Percentiles rank a stretch among this genome's conserved stretches.
These are phyloP conservation scores for Pemphredon lugubris DNA, from an alignment of 2,888 invertebrate genomes.

Conservation along the genomic window DNA sequence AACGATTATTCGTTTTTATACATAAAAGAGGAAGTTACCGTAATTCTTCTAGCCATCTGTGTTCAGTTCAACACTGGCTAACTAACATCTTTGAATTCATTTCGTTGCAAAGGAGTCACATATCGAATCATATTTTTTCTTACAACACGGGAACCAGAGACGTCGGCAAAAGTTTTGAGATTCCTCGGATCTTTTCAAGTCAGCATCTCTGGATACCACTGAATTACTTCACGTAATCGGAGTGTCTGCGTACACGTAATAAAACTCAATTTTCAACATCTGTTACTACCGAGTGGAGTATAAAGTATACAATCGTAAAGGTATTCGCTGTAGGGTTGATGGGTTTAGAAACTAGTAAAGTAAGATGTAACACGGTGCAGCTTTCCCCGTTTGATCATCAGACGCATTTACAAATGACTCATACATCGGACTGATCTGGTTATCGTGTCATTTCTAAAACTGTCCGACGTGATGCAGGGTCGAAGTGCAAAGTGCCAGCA, in stretches of 20 bases:
- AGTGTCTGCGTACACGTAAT: slow-evolving; percentile 2
- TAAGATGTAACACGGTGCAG: slow-evolving; percentile 27
- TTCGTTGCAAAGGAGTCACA: too few species aligned
- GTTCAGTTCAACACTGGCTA: too few species aligned
- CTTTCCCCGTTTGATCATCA: slow-evolving; percentile 14
- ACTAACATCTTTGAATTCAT: too few species aligned
- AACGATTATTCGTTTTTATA: slow-evolving; percentile 12
- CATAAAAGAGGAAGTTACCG: too few species aligned
- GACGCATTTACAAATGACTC: slow-evolving; percentile 19
- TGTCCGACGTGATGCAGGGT: slow-evolving; percentile 1
- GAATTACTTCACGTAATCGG: slow-evolving; percentile 8
- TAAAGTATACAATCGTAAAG: slow-evolving; percentile 22
- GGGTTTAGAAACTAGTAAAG: slow-evolving; percentile 44
- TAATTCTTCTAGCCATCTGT: too few species aligned
- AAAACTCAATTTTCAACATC: slow-evolving; percentile 11
- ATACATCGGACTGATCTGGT: slow-evolving; percentile 22
- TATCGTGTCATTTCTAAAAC: background rate
- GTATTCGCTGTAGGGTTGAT: slow-evolving; percentile 44
- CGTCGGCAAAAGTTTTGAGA: too few species aligned
- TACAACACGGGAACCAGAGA: too few species aligned
- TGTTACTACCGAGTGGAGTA: slow-evolving; percentile 18
- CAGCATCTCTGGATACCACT: too few species aligned
- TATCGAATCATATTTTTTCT: too few species aligned
- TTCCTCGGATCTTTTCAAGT: too few species aligned
- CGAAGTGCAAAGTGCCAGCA: slow-evolving; percentile 16